Evolutionary conservation across 2,888 invertebrate species (phyloP), one percentile per base, ranked within the genome.

Genomic region (Chloroclystis v-ata): DNA sequence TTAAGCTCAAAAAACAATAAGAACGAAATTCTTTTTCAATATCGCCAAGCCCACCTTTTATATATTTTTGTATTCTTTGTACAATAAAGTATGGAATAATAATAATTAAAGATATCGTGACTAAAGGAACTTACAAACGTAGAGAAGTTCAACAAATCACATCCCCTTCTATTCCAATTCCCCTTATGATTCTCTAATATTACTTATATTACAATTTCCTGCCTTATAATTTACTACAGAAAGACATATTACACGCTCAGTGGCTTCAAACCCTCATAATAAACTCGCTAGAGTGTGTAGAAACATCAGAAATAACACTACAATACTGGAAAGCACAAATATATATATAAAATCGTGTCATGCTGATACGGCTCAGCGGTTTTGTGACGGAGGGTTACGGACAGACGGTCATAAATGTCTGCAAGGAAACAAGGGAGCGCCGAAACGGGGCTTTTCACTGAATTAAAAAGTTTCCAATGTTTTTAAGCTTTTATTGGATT

Each of bases 71-170:
- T n/a, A n/a, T n/a, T n/a, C n/a, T n/a, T n/a, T n/a, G n/a, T n/a
- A n/a, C n/a, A n/a, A n/a, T n/a, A n/a, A n/a, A n/a, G n/a, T n/a
- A n/a, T n/a, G n/a, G n/a, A n/a, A n/a, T n/a, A n/a, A n/a, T n/a
- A n/a, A n/a, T n/a, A n/a, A 20, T 20, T 20, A 11, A 12, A 29
- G 30, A 41, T 42, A 13, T 37, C 50, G 46, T 50, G 50, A 46
- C 46, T 35, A 40, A 2, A 28, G 4, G 7, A 14, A 35, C 44
- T 47, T 43, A 12, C 6, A 35, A 33, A 39, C 25, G 16, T 12
- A 45, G 38, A 49, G 42, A 43, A 10, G 43, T 43, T 33, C 33
- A 25, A 46, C 42, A 46, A 50, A 50, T 43, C 39, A 43, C 30
- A 40, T 37, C 49, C 46, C 46, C 29, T 25, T 14, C 7, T 40